These are phyloP conservation scores for Dipodomys ordii DNA, from an alignment of 2,113 vertebrate species.

Conservation along the genomic window DNA sequence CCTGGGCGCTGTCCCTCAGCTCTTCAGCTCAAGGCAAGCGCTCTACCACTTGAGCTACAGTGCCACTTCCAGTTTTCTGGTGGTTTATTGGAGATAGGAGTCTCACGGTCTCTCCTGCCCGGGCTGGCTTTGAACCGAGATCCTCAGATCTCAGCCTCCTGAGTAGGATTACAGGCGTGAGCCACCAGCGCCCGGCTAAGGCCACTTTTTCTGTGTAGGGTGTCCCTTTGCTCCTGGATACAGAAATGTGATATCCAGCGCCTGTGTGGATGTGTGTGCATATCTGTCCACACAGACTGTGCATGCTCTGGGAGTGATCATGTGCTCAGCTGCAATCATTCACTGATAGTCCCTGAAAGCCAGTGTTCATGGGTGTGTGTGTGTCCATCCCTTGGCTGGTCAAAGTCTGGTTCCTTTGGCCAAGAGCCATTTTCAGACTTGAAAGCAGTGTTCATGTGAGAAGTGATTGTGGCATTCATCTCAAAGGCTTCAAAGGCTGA, in stretches of 20 bases:
- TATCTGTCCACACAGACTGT: not conserved
- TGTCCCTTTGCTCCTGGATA: not conserved
- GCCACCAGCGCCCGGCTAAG: too few species aligned
- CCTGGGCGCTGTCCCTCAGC: too few species aligned
- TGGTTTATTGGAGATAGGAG: too few species aligned
- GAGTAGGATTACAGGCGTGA: too few species aligned
- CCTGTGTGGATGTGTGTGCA: too few species aligned
- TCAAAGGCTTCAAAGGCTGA: not conserved
- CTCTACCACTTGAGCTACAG: too few species aligned
- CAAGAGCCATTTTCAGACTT: constrained; percentile 5
- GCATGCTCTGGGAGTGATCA: not conserved
- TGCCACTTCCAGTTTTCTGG: too few species aligned
- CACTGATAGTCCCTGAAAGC: not conserved
- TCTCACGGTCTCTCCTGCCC: too few species aligned
- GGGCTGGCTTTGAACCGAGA: too few species aligned
- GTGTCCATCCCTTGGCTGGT: not conserved
- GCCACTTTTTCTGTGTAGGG: not conserved
- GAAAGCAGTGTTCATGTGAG: not conserved
- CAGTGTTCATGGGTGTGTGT: too few species aligned
- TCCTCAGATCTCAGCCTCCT: too few species aligned
- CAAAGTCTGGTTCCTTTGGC: constrained; percentile 56
- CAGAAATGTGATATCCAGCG: not conserved
- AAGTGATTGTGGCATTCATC: not conserved
- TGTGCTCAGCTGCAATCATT: not conserved
- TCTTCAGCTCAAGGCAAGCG: too few species aligned